phyloP scores from a whole-genome alignment of 1,140 invertebrate species.

The Papilio polyxenes region DNA sequence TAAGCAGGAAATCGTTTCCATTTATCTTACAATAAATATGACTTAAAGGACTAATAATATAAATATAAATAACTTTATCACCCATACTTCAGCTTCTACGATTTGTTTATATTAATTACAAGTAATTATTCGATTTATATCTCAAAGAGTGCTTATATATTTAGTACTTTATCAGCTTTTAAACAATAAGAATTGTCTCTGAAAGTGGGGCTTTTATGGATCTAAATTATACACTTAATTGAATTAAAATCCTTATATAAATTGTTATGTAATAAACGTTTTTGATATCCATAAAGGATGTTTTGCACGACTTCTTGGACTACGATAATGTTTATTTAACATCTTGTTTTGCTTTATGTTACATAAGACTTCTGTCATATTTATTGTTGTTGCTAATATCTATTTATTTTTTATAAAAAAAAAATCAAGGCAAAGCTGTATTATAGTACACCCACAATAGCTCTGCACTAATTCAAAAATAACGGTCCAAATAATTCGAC shows the following conservation, averaged over 20 bases:
- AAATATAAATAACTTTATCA: neutral
- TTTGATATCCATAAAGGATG: neutral
- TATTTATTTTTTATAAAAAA: neutral
- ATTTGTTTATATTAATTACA: neutral
- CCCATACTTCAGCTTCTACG: neutral
- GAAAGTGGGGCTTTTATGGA: neutral
- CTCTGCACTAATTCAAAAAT: too few species aligned
- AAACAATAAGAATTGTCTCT: neutral
- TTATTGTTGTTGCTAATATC: neutral
- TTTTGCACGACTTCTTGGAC: neutral
- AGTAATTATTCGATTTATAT: neutral
- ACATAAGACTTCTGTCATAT: neutral
- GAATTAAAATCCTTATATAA: neutral
- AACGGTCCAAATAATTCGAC: too few species aligned
- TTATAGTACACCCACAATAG: too few species aligned
- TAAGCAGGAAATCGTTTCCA: neutral
- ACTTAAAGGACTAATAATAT: neutral
- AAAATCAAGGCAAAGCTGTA: neutral
- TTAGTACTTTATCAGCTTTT: neutral
- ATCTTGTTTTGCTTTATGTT: slow-evolving; percentile 4
- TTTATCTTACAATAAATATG: slow-evolving; percentile 19
- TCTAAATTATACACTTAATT: neutral
- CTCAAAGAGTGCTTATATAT: neutral
- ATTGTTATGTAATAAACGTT: slow-evolving; percentile 16
- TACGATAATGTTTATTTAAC: neutral